Evolutionary conservation across 2,797 vertebrate genomes (phyloP).

Genomic region (Danio choprae): DNA sequence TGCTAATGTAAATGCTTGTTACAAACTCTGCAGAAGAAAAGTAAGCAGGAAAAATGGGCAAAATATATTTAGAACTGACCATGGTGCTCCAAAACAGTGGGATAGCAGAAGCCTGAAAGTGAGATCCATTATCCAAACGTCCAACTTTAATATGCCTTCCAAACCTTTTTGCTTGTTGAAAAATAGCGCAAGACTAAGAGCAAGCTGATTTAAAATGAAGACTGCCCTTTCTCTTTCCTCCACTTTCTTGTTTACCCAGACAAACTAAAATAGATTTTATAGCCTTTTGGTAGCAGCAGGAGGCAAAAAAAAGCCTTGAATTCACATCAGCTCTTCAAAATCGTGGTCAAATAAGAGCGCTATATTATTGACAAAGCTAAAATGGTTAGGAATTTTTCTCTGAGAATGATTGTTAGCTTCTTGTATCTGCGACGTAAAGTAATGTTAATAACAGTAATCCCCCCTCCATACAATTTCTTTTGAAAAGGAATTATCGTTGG

Average conservation of each 20-base stretch:
- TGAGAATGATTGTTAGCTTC: not conserved
- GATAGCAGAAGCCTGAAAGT: not conserved
- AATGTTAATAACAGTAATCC: not conserved
- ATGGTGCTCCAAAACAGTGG: not conserved
- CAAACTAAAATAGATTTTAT: constrained; percentile 34
- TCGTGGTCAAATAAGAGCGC: constrained; percentile 31
- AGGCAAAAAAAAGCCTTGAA: constrained; percentile 26
- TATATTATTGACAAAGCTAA: not conserved
- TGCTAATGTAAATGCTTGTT: not conserved
- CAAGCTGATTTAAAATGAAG: constrained; percentile 24
- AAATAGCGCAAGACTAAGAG: constrained; percentile 17
- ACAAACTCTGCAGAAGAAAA: not conserved
- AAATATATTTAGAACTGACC: constrained; percentile 12
- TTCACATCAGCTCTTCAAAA: constrained; percentile 37
- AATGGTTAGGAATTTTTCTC: not conserved
- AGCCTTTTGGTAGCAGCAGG: constrained; percentile 23
- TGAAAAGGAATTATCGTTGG: constrained; percentile 19
- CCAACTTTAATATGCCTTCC: not conserved
- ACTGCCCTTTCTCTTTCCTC: constrained; percentile 8
- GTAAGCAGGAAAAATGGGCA: not conserved
- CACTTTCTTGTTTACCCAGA: constrained; percentile 22
- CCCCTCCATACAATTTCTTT: not conserved
- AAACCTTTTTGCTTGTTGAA: constrained; percentile 9
- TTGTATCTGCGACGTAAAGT: constrained; percentile 16
- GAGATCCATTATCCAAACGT: constrained; percentile 13